Conservation (phyloP, 2,888 invertebrate genomes). For the Hirtodrosophila duncani region DNA sequence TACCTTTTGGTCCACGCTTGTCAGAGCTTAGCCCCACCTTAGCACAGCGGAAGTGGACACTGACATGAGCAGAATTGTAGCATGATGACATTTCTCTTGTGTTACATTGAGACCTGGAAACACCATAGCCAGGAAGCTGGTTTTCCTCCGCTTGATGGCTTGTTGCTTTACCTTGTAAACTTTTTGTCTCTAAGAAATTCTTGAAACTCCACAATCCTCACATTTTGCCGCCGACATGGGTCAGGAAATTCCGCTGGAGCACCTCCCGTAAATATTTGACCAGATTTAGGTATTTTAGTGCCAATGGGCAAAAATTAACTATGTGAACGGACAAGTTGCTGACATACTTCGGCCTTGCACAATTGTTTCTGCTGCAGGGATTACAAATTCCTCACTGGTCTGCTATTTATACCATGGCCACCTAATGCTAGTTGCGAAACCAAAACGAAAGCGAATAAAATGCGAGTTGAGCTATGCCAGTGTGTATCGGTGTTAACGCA, state of each 20-base stretch:
- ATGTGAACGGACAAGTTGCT: slow-evolving; percentile 14
- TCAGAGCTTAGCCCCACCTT: too few relatives aligned
- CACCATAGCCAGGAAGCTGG: slow-evolving; percentile 3
- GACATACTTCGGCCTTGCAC: slow-evolving; percentile 1
- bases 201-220: slow-evolving; percentile 12
- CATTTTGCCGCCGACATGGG: slow-evolving; percentile 28
- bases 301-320: slow-evolving; percentile 38
- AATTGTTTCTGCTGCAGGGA: not conserved
- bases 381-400: slow-evolving; percentile 5
- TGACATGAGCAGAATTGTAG: too few relatives aligned
- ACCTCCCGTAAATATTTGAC: slow-evolving; percentile 34
- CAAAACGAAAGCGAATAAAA: not conserved
- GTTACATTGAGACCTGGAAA: too few relatives aligned
- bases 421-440: not conserved
- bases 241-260: slow-evolving; percentile 11
- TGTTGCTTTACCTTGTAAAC: slow-evolving; percentile 38
- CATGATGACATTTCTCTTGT: too few relatives aligned
- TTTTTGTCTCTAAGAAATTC: slow-evolving; percentile 45
- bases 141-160: not conserved
- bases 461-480: too few relatives aligned
- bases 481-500: too few relatives aligned
- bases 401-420: not conserved
- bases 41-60: too few relatives aligned
- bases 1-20: too few relatives aligned
- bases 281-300: slow-evolving; percentile 25